These are phyloP conservation scores for Sebastes flavidus DNA, from an alignment of 2,797 vertebrate species.

Conservation along the genomic window DNA sequence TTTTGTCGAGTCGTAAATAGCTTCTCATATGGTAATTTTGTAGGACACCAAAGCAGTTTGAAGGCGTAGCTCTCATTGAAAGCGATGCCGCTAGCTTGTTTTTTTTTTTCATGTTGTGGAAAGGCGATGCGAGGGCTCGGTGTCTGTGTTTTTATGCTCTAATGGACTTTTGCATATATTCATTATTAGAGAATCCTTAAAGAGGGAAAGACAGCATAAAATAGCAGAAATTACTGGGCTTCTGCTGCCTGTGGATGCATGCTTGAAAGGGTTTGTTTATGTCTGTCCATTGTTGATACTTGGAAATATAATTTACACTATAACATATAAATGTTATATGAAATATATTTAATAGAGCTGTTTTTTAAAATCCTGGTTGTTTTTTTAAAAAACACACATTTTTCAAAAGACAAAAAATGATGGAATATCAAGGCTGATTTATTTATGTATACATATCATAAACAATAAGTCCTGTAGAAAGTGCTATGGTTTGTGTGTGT, in stretches of 20 bases:
- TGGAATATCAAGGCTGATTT: not conserved
- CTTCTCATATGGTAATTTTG: slow-evolving; percentile 91
- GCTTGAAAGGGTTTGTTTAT: slow-evolving; percentile 57
- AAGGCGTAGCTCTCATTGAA: slow-evolving; percentile 81
- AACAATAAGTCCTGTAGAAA: not conserved
- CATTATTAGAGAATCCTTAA: slow-evolving; percentile 69
- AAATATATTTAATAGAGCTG: slow-evolving; percentile 21
- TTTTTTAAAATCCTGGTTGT: slow-evolving; percentile 48
- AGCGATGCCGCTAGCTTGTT: slow-evolving; percentile 66
- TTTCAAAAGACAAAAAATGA: not conserved
- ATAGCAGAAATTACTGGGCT: slow-evolving; percentile 30
- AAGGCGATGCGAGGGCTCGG: slow-evolving; percentile 58
- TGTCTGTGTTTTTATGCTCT: slow-evolving; percentile 73
- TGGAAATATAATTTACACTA: slow-evolving; percentile 19
- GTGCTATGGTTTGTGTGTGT: not conserved
- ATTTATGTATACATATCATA: not conserved
- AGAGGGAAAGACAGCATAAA: slow-evolving; percentile 52
- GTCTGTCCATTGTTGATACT: slow-evolving; percentile 43
- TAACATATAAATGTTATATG: slow-evolving; percentile 42
- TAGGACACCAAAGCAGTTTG: slow-evolving; percentile 86
- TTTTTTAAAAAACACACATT: not conserved
- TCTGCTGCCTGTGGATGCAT: slow-evolving; percentile 22
- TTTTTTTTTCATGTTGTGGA: slow-evolving; percentile 58
- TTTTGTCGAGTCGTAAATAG: slow-evolving; percentile 91
- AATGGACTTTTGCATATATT: slow-evolving; percentile 80